These are phyloP conservation scores for Amphimedon queenslandica DNA, from an alignment of 37 sponge, comb jelly and placozoan genomes.

Conservation along the genomic window DNA sequence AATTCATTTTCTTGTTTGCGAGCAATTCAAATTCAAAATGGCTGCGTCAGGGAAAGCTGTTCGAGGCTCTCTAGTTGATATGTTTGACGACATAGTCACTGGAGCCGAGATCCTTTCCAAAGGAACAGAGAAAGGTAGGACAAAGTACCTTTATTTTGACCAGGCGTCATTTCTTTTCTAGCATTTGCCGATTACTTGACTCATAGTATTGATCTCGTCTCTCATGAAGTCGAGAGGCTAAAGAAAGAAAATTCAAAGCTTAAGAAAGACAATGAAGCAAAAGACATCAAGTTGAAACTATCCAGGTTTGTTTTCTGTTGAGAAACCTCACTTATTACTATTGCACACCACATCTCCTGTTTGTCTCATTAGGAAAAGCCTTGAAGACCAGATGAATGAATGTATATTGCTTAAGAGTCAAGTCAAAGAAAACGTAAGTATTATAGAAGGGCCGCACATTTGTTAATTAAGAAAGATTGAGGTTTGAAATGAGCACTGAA, in stretches of 20 bases:
- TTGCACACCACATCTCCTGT: not conserved
- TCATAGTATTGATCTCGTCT: slow-evolving; percentile 10
- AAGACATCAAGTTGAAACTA: slow-evolving; percentile 68
- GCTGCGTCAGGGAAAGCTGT: too few species aligned
- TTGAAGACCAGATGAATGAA: slow-evolving; percentile 32
- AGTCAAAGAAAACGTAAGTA: slow-evolving; percentile 50
- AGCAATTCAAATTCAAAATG: too few species aligned
- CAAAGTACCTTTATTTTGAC: too few species aligned
- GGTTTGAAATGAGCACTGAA: too few species aligned
- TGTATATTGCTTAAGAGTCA: slow-evolving; percentile 37
- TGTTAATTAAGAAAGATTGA: too few species aligned
- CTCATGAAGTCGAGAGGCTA: slow-evolving; percentile 21
- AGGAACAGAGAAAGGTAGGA: slow-evolving; percentile 52
- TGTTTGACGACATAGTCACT: slow-evolving; percentile 45
- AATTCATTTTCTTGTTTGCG: too few species aligned
- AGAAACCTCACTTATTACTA: too few species aligned
- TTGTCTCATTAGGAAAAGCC: not conserved
- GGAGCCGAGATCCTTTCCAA: slow-evolving; percentile 19
- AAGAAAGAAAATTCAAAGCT: slow-evolving; percentile 3
- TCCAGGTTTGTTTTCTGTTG: too few species aligned
- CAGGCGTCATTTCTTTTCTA: not conserved
- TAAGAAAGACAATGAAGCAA: slow-evolving; percentile 45
- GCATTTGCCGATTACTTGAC: not conserved
- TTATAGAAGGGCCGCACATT: too few species aligned
- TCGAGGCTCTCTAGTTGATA: slow-evolving; percentile 22